Evolutionary conservation across 2,113 vertebrate genomes (phyloP).

Genomic region (Leptocoma aspasia): DNA sequence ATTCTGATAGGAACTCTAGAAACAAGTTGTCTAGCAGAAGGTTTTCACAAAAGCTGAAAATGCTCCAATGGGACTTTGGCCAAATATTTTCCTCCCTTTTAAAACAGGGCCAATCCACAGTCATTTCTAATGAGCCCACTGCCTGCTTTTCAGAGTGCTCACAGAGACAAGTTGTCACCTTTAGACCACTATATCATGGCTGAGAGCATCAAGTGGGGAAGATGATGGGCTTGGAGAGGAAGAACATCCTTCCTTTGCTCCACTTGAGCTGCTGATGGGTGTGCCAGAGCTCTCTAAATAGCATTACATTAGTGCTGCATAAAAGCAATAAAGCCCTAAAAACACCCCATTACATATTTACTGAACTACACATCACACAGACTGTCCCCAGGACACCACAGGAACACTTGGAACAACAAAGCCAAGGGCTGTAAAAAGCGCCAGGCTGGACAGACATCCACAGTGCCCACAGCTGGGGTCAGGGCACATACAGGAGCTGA

Average conservation of each 20-base stretch:
- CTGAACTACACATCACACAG: background rate
- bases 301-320: background rate
- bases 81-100: conserved; percentile 26
- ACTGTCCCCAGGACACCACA: background rate
- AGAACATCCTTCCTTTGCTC: conserved; percentile 37
- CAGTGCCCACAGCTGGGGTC: background rate
- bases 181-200: conserved; percentile 16
- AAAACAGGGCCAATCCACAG: background rate
- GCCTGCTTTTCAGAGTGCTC: conserved; percentile 7
- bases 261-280: background rate
- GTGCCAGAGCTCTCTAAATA: background rate
- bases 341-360: conserved; percentile 3
- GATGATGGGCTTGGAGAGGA: conserved; percentile 31
- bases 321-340: conserved; percentile 36
- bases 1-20: background rate
- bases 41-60: background rate
- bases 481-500: background rate
- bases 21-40: background rate
- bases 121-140: background rate
- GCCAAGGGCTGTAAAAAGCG: background rate
- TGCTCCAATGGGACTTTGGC: background rate
- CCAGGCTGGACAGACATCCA: background rate
- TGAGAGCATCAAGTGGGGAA: conserved; percentile 44
- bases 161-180: conserved; percentile 44
- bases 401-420: background rate